These are phyloP conservation scores for Ploceus nigricollis DNA, from an alignment of 2,113 vertebrate genomes.

Conservation along the genomic window DNA sequence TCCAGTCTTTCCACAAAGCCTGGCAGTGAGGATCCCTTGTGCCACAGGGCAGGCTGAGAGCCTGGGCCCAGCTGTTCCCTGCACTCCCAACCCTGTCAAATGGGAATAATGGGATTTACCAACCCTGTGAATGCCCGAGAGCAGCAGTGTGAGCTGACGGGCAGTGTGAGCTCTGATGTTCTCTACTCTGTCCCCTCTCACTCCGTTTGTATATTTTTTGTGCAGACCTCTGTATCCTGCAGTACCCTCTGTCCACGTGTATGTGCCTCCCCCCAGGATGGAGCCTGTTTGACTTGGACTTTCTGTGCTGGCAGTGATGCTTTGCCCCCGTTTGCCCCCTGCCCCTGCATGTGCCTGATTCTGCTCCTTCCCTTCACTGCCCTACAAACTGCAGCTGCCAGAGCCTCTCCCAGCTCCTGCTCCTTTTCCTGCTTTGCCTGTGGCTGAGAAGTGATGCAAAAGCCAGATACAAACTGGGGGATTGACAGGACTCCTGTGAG, in stretches of 20 bases:
- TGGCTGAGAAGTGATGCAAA: conserved; percentile 49
- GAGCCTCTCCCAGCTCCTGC: background rate
- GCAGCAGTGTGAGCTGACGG: background rate
- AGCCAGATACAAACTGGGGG: background rate
- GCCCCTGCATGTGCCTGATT: conserved; percentile 17
- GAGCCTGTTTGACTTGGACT: background rate
- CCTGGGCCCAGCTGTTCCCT: background rate
- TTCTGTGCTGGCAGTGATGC: background rate
- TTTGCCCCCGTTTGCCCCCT: background rate
- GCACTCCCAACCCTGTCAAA: background rate
- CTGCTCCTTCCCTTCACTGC: background rate
- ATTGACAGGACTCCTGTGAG: background rate
- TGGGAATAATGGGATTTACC: background rate
- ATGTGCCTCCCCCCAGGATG: background rate
- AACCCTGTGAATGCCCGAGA: background rate
- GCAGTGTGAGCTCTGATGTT: background rate
- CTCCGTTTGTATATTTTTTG: background rate
- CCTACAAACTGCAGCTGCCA: background rate
- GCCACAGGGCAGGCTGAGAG: background rate
- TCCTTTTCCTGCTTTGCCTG: background rate
- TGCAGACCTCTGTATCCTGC: conserved; percentile 26
- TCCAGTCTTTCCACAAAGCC: background rate
- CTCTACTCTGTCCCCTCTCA: background rate
- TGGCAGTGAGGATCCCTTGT: rapidly evolving
- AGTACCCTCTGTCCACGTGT: conserved; percentile 32